A percentile compares a stretch with the other conserved stretches of the same genome.
These are phyloP conservation scores for Carollia perspicillata DNA, from an alignment of 2,113 vertebrate species.

Conservation along the genomic window DNA sequence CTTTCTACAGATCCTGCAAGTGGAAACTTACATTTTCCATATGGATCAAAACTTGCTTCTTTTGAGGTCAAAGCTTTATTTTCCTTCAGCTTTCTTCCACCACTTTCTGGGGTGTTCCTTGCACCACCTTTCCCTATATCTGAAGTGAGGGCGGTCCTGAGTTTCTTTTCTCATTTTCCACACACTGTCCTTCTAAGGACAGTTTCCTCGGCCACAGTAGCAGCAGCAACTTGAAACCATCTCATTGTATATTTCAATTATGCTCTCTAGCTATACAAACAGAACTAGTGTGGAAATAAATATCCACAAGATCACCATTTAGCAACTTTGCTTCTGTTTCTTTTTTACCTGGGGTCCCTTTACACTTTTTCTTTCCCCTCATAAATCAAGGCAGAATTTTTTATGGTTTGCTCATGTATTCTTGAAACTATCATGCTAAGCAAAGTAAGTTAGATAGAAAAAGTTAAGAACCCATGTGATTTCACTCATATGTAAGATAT, in stretches of 20 bases:
- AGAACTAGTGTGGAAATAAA: not conserved
- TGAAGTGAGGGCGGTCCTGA: no score
- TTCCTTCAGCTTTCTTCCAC: not conserved
- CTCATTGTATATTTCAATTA: not conserved
- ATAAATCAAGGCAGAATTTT: not conserved
- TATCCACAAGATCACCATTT: not conserved
- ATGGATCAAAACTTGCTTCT: conserved; percentile 91
- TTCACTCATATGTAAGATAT: no score
- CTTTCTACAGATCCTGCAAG: conserved; percentile 98
- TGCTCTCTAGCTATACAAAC: not conserved
- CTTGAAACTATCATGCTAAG: no score
- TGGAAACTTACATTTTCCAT: conserved; percentile 95
- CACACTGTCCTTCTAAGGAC: no score
- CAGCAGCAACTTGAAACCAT: no score
- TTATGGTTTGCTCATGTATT: not conserved
- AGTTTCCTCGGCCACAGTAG: no score
- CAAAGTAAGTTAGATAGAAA: no score
- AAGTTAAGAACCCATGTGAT: no score
- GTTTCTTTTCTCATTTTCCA: no score
- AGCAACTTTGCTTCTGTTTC: not conserved
- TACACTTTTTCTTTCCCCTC: not conserved
- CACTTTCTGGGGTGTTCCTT: no score
- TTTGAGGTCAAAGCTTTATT: not conserved
- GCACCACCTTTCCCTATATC: no score
- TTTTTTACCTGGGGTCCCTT: not conserved